Base-by-base conservation (phyloP, 2,888 invertebrate species). In the Lordiphosa fenestrarum region DNA sequence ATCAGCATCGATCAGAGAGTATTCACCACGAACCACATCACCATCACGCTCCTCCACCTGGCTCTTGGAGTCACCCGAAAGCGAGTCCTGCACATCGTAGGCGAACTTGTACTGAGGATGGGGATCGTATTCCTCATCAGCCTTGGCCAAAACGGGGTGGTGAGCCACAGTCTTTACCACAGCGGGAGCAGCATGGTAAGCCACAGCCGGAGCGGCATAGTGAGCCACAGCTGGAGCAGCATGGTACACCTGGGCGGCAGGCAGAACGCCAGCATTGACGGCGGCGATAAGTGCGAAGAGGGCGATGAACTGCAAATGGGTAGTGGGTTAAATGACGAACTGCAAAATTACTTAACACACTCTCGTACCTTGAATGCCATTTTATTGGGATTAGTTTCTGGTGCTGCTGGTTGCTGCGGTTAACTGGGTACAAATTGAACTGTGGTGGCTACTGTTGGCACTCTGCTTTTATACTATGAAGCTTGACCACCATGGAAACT, bases 11-110 rank as follows among this genome's bases (percentile, higher is more conserved):
- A 88, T 58, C 47, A 89, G 69, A 2, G 89, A 88, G 68, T 89
- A 89, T 66, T 88, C 88, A 49, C 89, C 89, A 64, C 85, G 85
- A n/a, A 89, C 89, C 7, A 85, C 86, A 73, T 89, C 89, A 47
- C 89, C 89, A 61, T 88, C 86, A 37, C 89, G 88, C 47, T 86
- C 84, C 76, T 89, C 89, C 53, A 86, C 76, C 67, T 89, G 89
- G 68, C 77, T 88, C 76, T 89, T 89, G 46, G 87, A 86, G 60
- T 89, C 89, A 6, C 89, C 89, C 13, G 89, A 88, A 15, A 88
- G 57, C 3, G 74, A 38, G 56, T 89, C 89, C 61, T 88, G 85
- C 6, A 89, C 86, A 71, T 88, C 87, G 64, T 89, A 89, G 35
- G 82, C 82, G 69, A 72, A 89, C 62, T 84, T 85, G 75, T 86